Evolutionary conservation across 2,113 vertebrate genomes (phyloP), one percentile per base, ranked within the genome.

Genomic region (Istiophorus platypterus): DNA sequence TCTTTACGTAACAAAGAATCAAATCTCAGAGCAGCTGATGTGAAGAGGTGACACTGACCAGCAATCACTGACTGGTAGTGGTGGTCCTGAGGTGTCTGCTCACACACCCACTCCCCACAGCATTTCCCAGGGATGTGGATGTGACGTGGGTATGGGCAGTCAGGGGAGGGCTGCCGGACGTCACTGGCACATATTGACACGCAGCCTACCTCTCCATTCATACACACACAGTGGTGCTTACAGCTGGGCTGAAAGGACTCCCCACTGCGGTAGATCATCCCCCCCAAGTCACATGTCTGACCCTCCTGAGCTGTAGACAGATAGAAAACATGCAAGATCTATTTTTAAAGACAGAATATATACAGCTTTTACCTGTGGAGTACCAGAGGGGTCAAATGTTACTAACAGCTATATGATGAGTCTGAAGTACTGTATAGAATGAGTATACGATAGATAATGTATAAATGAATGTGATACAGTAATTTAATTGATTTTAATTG

Each of bases 191-290:
- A 96, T 22, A 93, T 93, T 0, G 94, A 95, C 73, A 93, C 88
- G 49, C 96, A 96, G 83, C 96, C 95, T 0, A 96, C 93, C 86
- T 95, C 94, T 0, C 96, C 95, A 0, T 95, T 95, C 94, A 96
- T 92, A 84, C 96, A 96, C 72, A 95, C 76, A 62, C 96, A 96
- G n/a, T 95, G 94, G 89, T 96, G 92, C 71, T 95, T 94, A 85
- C 95, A 96, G 31, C 80, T 95, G 85, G 96, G 95, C 89, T 95
- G 95, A 86, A 96, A 96, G 34, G 82, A 95, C 88, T 96, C 96
- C 0, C 95, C 95, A 0, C 91, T 96, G 86, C 85, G 93, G 89
- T 96, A 96, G 76, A 93, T 91, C 73, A 91, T 92, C 4, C 96
- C 95, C 22, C 95, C 91, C 45, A 96, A 85, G 81, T 95, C 94